phyloP scores from a whole-genome alignment of 2,113 vertebrate species.

The Casuarius casuarius region DNA sequence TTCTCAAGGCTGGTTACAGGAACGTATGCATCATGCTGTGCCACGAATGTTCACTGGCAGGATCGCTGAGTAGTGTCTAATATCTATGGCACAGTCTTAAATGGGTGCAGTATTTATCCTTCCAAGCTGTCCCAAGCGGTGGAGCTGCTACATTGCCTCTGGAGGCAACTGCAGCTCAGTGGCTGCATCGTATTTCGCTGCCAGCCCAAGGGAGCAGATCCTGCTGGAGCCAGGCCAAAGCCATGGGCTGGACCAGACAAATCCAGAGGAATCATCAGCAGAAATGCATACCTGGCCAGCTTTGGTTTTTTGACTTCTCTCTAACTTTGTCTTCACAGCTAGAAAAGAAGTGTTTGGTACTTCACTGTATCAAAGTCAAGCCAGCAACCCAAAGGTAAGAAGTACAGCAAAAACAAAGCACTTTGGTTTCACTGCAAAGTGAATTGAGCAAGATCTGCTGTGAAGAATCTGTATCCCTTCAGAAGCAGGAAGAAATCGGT shows the following conservation, averaged over 20 bases:
- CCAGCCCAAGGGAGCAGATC: background rate
- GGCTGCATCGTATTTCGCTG: fast-evolving
- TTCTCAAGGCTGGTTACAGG: background rate
- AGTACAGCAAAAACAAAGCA: background rate
- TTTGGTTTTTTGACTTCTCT: background rate
- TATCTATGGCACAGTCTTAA: background rate
- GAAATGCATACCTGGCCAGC: background rate
- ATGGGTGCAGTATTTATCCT: background rate
- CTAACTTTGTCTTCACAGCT: background rate
- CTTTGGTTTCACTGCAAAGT: background rate
- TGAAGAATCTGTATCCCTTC: background rate
- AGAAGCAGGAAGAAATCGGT: background rate
- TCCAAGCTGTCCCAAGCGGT: fast-evolving
- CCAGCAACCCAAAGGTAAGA: background rate
- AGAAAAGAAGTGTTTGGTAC: background rate
- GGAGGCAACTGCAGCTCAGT: background rate
- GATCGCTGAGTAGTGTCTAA: background rate
- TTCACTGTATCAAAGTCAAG: fast-evolving
- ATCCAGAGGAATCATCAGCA: background rate
- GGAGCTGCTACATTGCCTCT: fast-evolving
- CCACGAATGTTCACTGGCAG: background rate
- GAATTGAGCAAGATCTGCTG: background rate
- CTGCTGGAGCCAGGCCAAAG: background rate
- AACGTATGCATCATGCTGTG: background rate
- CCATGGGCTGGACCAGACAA: background rate